Conservation (phyloP, 2,113 vertebrate species). For the Nibea albiflora region DNA sequence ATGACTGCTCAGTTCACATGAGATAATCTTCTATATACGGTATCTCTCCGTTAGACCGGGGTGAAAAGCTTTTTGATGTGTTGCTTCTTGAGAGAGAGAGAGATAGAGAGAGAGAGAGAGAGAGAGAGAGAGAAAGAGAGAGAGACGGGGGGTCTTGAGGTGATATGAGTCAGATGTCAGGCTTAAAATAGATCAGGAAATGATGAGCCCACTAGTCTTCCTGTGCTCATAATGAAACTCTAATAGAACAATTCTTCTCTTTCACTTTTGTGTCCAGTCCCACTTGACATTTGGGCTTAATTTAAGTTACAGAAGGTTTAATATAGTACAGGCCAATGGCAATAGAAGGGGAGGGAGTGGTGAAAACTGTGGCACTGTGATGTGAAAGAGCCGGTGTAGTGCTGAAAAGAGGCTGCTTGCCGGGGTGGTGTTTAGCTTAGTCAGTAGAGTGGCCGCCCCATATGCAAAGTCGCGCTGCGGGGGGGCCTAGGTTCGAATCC, state of each 20-base stretch:
- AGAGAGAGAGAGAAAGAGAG: background rate
- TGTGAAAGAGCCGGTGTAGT: background rate
- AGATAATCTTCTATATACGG: too few relatives aligned
- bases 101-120: background rate
- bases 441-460: too few relatives aligned
- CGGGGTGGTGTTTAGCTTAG: too few relatives aligned
- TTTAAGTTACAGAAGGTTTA: conserved; percentile 69
- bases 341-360: background rate
- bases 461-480: too few relatives aligned
- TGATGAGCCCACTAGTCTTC: conserved; percentile 63
- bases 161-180: conserved; percentile 61
- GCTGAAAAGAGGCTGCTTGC: too few relatives aligned
- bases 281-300: conserved; percentile 73
- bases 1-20: too few relatives aligned
- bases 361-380: background rate
- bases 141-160: background rate
- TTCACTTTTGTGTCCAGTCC: conserved; percentile 55
- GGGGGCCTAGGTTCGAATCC: too few relatives aligned
- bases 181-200: conserved; percentile 77
- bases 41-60: too few relatives aligned
- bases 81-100: background rate
- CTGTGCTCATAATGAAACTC: conserved; percentile 62
- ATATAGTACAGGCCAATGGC: conserved; percentile 54
- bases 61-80: too few relatives aligned
- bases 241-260: conserved; percentile 76